Base-by-base conservation (phyloP, 1,140 invertebrate genomes). In the Neomicropteryx cornuta region DNA sequence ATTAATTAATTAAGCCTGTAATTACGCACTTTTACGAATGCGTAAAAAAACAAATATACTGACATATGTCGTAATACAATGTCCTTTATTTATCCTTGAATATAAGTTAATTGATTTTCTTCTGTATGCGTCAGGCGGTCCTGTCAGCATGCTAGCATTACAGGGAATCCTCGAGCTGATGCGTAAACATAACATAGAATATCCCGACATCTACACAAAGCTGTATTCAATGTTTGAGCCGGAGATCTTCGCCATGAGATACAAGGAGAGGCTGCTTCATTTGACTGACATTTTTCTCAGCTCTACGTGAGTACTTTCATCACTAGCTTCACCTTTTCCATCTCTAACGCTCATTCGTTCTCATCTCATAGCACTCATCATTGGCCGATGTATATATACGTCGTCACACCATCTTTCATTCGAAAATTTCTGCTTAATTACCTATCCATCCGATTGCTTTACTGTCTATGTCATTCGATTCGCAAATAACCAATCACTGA, bases 201-300 rank as follows among this genome's bases (percentile, higher is more conserved):
- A 96, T 64, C 92, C 93, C 3, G 83, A 96, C 60, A 91, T 98
- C 53, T 98, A 92, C 58, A 77, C 77, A 34, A 92, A 96, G 55
- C 67, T 98, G 3, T 98, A 98, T 65, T 81, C 81, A 1, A 80
- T 98, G 75, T 84, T 96, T 49, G 80, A 87, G 49, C 84, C 87
- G 0, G 80, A 83, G 46, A 82, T 97, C 42, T 89, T 97, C 55
- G 81, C 87, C 52, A 88, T 83, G 8, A 89, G 90, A 52, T 94
- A 91, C 56, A 87, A 88, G 60, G 76, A 83, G 2, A 71, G 90
- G 23, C 69, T 91, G 3, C 86, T 96, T 56, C 84, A 89, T 54
- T 70, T 96, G 17, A 72, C 86, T 0, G 87, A 96, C 58, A 69
- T 94, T 24, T 97, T 97, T 60, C 67, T 98, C 1, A 82, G 81